These are phyloP conservation scores for Aspidiotus rigidus DNA, from an alignment of 2,888 invertebrate genomes.

Conservation along the genomic window DNA sequence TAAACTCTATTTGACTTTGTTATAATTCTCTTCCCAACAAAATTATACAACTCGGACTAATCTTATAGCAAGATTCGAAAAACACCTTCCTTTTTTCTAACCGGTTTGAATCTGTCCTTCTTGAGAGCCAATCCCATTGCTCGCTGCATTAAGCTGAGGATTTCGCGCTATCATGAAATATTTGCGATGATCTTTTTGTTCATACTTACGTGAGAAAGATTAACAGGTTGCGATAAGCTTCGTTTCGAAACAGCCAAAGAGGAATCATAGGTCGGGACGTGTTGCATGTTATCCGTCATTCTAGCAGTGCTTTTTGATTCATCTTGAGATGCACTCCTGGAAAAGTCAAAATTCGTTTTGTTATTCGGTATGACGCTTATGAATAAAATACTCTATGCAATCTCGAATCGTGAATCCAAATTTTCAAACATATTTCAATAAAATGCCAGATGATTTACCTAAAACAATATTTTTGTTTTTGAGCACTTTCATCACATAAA, in stretches of 20 bases:
- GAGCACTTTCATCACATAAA: too few species aligned
- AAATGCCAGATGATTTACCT: constrained; percentile 11
- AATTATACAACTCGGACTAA: too few species aligned
- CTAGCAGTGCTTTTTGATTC: constrained; percentile 36
- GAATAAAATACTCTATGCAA: too few species aligned
- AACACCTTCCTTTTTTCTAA: not conserved
- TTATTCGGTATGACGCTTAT: too few species aligned
- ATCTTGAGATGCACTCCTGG: constrained; percentile 36
- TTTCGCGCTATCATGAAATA: too few species aligned
- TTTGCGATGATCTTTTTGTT: not conserved
- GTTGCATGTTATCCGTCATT: constrained; percentile 31
- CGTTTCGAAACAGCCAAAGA: constrained; percentile 42
- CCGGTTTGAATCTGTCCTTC: not conserved
- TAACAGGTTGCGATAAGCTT: constrained; percentile 47
- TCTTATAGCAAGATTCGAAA: too few species aligned
- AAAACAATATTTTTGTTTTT: constrained; percentile 19
- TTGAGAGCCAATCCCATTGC: not conserved
- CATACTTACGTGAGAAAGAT: constrained; percentile 41
- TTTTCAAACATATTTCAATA: too few species aligned
- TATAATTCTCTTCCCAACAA: too few species aligned
- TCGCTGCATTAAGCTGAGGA: too few species aligned
- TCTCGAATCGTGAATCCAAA: too few species aligned
- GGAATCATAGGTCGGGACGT: constrained; percentile 25
- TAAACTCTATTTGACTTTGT: too few species aligned
- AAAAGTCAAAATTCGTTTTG: constrained; percentile 1